Base-by-base conservation (phyloP, 2,888 invertebrate genomes). In the Idaea straminata region DNA sequence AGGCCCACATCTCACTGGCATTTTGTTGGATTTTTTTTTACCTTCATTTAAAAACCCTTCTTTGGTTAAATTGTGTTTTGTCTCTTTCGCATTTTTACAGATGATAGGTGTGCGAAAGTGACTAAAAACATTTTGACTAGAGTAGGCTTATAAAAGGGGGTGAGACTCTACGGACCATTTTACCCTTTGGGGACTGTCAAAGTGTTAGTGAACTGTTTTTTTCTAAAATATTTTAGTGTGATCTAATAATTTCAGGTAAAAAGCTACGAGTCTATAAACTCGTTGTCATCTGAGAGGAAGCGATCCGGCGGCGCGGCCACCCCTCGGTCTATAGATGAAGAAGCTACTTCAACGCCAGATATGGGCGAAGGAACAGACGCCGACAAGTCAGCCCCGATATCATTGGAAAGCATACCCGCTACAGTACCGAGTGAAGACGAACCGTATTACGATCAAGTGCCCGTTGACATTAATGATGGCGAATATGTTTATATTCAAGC, bases 401-500 rank as follows among this genome's bases (percentile, higher is more conserved):
- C 92, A 0, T 72, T 92, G 15, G 92, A 91, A 70, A 92, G 91
- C 71, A 85, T 91, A 62, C 89, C 91, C 2, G 86, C 87, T 0
- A 79, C 77, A 15, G 84, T 78, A 57, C 83, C 88, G 0, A 73
- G 81, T 4, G 92, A 93, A 66, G 94, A 95, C 74, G 96, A 96
- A 77, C 96, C 95, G 0, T 95, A 95, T 77, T 96, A 96, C 77
- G 96, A 96, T 78, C 95, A 95, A 81, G 96, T 96, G 62, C 95
- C 96, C 0, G 90, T 94, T 62, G 96, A 96, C 71, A 92, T 94
- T 62, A 93, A 93, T 71, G 95, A 95, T 73, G 96, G 96, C 64
- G 96, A 96, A 91, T 96, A 96, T 82, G 96, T 96, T 72, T 96
- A 96, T 78, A 95, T 96, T 69, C 95, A 95, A 90, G 95, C 95